Conservation (phyloP, 35 echinoderm and acorn worm genomes). For the Heliocidaris tuberculata region DNA sequence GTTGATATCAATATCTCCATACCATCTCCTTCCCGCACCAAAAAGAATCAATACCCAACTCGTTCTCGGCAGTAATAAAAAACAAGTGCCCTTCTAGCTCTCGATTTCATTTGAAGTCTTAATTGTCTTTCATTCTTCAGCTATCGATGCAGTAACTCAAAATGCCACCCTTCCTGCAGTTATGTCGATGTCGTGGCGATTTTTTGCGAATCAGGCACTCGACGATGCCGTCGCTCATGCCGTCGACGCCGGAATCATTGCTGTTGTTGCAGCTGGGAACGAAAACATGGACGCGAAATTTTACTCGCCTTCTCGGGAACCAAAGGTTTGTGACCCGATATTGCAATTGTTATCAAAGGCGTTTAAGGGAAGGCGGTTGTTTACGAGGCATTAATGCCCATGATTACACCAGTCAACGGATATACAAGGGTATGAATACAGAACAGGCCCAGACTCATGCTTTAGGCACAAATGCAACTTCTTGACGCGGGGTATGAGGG, state of each 20-base stretch:
- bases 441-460: not conserved
- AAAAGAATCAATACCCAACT: too few relatives aligned
- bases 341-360: too few relatives aligned
- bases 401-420: not conserved
- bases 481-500: not conserved
- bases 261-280: conserved; percentile 62
- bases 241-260: conserved; percentile 29
- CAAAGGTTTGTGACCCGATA: conserved; percentile 39
- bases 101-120: not conserved
- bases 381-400: not conserved
- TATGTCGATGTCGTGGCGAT: conserved; percentile 41
- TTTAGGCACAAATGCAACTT: not conserved
- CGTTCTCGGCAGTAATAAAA: too few relatives aligned
- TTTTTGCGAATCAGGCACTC: not conserved
- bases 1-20: too few relatives aligned
- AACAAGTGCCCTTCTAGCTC: too few relatives aligned
- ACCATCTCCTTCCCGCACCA: too few relatives aligned
- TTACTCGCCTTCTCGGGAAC: conserved; percentile 53
- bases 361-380: not conserved
- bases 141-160: conserved; percentile 29
- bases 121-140: not conserved
- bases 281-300: conserved; percentile 45
- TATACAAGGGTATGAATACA: not conserved
- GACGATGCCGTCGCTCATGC: conserved; percentile 37
- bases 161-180: conserved; percentile 36